Base-by-base conservation (phyloP, 30 jellyfish, hydroid and myxozoan species). In the Nemopilema nomurai region DNA sequence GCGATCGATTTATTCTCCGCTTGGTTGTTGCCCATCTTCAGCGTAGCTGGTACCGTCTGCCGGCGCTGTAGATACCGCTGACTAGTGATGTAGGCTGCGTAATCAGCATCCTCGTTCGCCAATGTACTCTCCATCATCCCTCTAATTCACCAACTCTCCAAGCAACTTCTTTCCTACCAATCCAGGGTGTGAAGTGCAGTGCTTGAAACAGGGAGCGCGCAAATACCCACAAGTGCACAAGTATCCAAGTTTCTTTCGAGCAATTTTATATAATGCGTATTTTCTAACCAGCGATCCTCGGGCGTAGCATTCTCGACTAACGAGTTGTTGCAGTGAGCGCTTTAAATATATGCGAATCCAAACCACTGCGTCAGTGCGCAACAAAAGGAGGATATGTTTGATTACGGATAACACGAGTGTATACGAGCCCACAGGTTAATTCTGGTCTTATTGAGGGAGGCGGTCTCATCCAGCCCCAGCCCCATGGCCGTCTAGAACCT, bases 1-100 rank as follows among this genome's bases (percentile, higher is more conserved):
- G 87, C 87, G 16, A 84, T 52, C 0, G 87, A 71, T 41, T 84
- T 74, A 27, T 73, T 77, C 41, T 74, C 93, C 28, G 32, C 77
- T 16, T 62, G 82, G 49, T 68, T 62, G 4, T 76, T 29, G 67
- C 83, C 71, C 81, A 64, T 79, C 25, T 79, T 74, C 71, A 84
- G 50, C 0, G 87, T 84, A 9, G 93, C 93, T 0, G 93, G 93
- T 22, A 84, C 87, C 0, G 93, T 84, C 27, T 84, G 93, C 0
- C 93, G 93, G n/a, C 93, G 82, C 22, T 74, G 84, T 25, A 84
- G 26, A 50, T 21, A 84, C 20, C 93, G 67, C 53, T 67, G 82
- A 32, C 93, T 84, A 24, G 82, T 30, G 18, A 84, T 74, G 28
- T 79, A 79, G 66, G 89, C 81, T 1, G 80, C 81, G 41, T 66